Conservation (phyloP, 1,140 invertebrate species). For the Goniozus legneri region DNA sequence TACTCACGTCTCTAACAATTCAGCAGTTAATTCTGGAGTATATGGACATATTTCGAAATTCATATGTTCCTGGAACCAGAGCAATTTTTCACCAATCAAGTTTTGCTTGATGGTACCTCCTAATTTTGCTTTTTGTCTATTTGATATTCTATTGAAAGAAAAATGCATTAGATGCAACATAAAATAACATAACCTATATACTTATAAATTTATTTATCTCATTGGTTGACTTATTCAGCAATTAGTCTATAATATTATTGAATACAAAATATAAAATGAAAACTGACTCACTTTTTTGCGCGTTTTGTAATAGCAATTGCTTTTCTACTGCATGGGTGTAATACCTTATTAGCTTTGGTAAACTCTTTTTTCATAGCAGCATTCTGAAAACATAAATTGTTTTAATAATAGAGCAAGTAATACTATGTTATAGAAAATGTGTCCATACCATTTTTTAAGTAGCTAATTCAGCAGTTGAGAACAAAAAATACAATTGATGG, state of each 20-base stretch:
- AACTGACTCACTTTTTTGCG: conserved; percentile 55
- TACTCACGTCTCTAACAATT: conserved; percentile 60
- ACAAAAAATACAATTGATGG: too few relatives aligned
- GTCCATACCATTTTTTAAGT: background rate
- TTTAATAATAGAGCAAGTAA: background rate
- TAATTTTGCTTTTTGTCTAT: conserved; percentile 63
- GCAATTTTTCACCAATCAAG: conserved; percentile 67
- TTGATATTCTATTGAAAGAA: conserved; percentile 52
- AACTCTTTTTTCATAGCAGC: conserved; percentile 48
- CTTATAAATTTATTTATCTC: too few relatives aligned
- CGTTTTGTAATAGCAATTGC: conserved; percentile 66
- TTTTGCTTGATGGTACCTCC: conserved; percentile 66
- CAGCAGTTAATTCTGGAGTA: conserved; percentile 56
- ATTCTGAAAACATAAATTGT: conserved; percentile 20
- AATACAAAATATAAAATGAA: conserved; percentile 6
- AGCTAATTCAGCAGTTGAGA: too few relatives aligned
- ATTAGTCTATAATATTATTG: conserved; percentile 1
- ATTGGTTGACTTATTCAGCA: too few relatives aligned
- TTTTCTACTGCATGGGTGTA: conserved; percentile 75
- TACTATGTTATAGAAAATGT: background rate
- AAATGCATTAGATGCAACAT: conserved; percentile 1
- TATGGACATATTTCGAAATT: conserved; percentile 54
- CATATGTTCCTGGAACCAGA: conserved; percentile 67
- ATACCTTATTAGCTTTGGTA: conserved; percentile 58
- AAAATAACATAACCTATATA: conserved; percentile 10